Evolutionary conservation across 2,797 vertebrate genomes (phyloP).

Genomic region (Gadopsis bispinosus): DNA sequence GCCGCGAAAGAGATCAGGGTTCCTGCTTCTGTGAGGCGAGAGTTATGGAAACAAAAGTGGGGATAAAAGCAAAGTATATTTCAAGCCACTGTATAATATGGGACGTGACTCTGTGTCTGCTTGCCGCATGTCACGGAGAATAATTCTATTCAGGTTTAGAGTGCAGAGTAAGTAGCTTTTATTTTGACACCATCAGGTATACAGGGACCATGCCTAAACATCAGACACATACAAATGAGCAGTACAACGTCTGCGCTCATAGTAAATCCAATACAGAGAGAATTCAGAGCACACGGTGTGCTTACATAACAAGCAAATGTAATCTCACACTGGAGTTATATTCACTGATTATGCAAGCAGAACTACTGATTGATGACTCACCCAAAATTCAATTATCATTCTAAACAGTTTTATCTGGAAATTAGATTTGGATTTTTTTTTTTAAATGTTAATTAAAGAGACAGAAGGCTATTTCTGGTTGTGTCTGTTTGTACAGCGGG

Average conservation of each 20-base stretch:
- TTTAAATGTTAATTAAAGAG: conserved; percentile 68
- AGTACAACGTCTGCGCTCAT: conserved; percentile 39
- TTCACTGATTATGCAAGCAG: conserved; percentile 77
- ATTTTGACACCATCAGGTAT: conserved; percentile 69
- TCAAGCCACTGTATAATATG: conserved; percentile 61
- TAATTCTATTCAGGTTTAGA: conserved; percentile 65
- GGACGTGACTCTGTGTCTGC: conserved; percentile 57
- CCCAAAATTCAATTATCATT: conserved; percentile 78
- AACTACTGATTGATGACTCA: conserved; percentile 80
- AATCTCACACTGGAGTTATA: conserved; percentile 77
- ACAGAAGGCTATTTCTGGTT: conserved; percentile 58
- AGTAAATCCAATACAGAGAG: conserved; percentile 68
- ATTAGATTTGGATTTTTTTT: conserved; percentile 66
- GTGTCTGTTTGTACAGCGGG: conserved; percentile 45
- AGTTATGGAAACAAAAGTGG: conserved; percentile 68
- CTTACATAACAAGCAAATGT: conserved; percentile 78
- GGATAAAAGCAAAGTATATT: conserved; percentile 64
- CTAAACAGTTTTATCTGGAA: conserved; percentile 77
- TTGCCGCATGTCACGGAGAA: conserved; percentile 61
- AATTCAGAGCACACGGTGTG: conserved; percentile 65
- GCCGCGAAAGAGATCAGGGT: conserved; percentile 65
- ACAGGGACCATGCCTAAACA: conserved; percentile 55
- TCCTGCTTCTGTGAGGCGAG: conserved; percentile 57
- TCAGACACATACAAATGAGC: conserved; percentile 70
- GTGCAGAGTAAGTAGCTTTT: conserved; percentile 66